Evolutionary conservation across 2,888 invertebrate genomes (phyloP).

Genomic region (Aleiodes leptofemur): DNA sequence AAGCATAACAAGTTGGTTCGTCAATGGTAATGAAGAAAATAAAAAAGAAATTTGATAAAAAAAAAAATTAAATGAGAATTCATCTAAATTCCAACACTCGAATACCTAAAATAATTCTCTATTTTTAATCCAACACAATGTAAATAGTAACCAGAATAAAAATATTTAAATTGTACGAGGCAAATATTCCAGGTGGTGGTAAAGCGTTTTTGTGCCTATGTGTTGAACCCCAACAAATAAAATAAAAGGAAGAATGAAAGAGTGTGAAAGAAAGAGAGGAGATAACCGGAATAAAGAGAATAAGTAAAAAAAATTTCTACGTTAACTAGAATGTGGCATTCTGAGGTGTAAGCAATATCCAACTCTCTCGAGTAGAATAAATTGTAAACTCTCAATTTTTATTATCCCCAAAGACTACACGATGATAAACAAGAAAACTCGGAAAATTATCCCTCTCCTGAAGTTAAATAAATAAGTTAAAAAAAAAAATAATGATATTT

Average conservation of each 20-base stretch:
- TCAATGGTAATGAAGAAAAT: not conserved
- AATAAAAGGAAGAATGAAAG: conserved; percentile 3
- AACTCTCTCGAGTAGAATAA: too few species aligned
- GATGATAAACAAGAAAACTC: not conserved
- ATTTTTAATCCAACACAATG: conserved; percentile 11
- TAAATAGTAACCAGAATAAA: conserved; percentile 10
- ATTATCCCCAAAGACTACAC: not conserved
- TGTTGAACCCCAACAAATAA: not conserved
- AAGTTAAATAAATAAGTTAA: not conserved
- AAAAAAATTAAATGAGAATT: not conserved
- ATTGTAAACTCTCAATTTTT: too few species aligned
- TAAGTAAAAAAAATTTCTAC: conserved; percentile 21
- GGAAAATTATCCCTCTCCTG: conserved; percentile 1
- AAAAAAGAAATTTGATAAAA: not conserved
- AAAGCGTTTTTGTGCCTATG: not conserved
- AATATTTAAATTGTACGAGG: conserved; percentile 39
- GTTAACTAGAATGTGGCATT: not conserved
- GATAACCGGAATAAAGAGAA: conserved; percentile 9
- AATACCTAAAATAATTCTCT: conserved; percentile 17
- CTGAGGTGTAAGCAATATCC: too few species aligned
- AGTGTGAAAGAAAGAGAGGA: not conserved
- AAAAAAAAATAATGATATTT: not conserved
- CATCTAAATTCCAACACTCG: conserved; percentile 10
- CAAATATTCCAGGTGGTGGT: conserved; percentile 31
- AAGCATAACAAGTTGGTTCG: too few species aligned